These are phyloP conservation scores for Hirundichthys speculiger DNA, from an alignment of 2,113 vertebrate species.

Conservation along the genomic window DNA sequence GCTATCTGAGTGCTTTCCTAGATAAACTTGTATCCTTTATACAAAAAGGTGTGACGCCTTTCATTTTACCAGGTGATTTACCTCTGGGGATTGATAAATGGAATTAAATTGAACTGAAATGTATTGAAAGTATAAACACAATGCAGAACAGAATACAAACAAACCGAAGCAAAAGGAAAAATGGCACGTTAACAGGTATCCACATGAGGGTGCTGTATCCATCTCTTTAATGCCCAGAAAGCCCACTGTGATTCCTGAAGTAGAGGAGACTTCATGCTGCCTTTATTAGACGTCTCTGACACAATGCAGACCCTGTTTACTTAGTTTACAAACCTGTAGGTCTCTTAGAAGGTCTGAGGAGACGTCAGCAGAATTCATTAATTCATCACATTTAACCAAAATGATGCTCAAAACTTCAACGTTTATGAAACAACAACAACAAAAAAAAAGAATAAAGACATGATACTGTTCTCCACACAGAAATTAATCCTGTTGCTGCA, in stretches of 20 bases:
- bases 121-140: no score
- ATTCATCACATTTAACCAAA: no score
- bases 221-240: background rate
- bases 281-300: background rate
- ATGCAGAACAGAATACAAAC: no score
- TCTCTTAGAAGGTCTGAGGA: background rate
- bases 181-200: background rate
- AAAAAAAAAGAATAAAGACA: background rate
- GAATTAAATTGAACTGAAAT: no score
- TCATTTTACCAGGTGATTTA: no score
- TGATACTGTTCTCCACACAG: background rate
- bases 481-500: background rate
- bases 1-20: no score
- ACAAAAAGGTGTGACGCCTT: no score
- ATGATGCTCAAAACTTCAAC: no score
- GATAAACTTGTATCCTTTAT: no score
- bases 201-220: slow-evolving; percentile 43
- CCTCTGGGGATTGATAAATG: no score
- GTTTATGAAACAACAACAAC: background rate
- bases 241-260: background rate
- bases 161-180: no score
- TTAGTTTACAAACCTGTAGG: background rate
- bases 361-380: no score
- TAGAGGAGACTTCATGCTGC: background rate
- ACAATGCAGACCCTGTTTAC: background rate